Base-by-base conservation (phyloP, 2,113 vertebrate genomes). In the Chlamydotis undulata region DNA sequence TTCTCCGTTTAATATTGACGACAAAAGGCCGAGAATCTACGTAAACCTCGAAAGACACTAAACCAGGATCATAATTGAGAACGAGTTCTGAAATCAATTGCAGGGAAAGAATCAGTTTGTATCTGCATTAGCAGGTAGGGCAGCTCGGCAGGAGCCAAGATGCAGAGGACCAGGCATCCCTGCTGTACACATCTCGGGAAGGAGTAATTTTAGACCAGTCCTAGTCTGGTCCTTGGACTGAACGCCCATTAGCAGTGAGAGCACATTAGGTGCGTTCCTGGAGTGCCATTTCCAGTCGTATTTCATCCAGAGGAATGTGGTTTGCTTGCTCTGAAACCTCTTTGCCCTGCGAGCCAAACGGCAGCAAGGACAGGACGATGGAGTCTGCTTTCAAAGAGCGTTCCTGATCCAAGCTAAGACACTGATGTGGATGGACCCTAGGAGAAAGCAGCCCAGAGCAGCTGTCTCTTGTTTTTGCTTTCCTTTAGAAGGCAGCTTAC, bases 111-210 rank as follows among this genome's bases (percentile, higher is more conserved):
- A 2, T 4, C 0, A 7, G 45, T 41, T 39, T 7, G 0, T 19
- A 0, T 31, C 65, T 45, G 70, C 39, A 0, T 17, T 23, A 17
- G 41, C 53, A 45, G 75, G 41, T 1, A 9, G 37, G 1, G 47
- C 10, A 3, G 56, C 39, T 25, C n/a, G 9, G 4, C 24, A 5
- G 76, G 73, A 24, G 73, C 88, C 11, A 67, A 57, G 65, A 52
- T 3, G 56, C 53, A 10, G 68, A 25, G 77, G 5, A 15, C 6
- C 15, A 21, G 39, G n/a, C 47, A 29, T 37, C 68, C 14, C 13
- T 7, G 2, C 69, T 12, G 49, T 3, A 5, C 11, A 1, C 33
- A 0, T 24, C 77, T 21, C 3, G 0, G 37, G 39, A 53, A 56
- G 61, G 17, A 7, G 11, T 6, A 5, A 3, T 6, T 39, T 69